Evolutionary conservation across 2,797 vertebrate species (phyloP), one percentile per base, ranked within the genome.

Genomic region (Tauraco hartlaubi): DNA sequence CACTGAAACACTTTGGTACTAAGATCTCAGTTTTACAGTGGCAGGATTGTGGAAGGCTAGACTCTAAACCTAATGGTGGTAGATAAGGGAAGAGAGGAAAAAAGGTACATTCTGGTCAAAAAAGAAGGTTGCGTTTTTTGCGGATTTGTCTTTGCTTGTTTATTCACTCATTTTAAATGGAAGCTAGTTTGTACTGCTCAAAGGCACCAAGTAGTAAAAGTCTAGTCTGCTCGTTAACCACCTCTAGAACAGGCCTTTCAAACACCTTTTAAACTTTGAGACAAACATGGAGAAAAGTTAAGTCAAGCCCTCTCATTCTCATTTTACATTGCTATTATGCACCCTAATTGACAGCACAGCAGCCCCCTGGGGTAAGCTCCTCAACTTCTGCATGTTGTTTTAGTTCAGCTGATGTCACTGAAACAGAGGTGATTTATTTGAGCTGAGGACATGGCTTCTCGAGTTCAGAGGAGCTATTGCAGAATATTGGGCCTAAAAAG

Each of bases 81-180:
- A 43, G 4, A 63, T 52, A 55, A 67, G 9, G 10, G 22, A 74
- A 68, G 22, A 48, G 20, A 10, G 28, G 14, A 17, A 63, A 62
- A 87, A 73, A 8, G 1, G 6, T 33, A 46, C 8, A 16, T 11
- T 63, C 1, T 2, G 28, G 23, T 55, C 13, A 59, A 52, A 80
- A 72, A n/a, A 17, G 35, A 69, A 66, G 5, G 5, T 37, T 67
- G 1, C 1, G 1, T 1, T 3, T 48, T 58, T 33, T 68, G 3
- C 2, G 11, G 28, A n/a, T 25, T 74, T 85, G 8, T 21, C 13
- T 63, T 72, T 58, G 8, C 7, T 83, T 59, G 12, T 76, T 79
- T 88, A 11, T 85, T 88, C 5, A 12, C 5, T 61, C 2, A 19
- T 67, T 91, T 84, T 31, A 56, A 72, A 56, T 31, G 7, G 14